These are phyloP conservation scores for Danaus plexippus DNA, from an alignment of 1,140 invertebrate species.

Conservation along the genomic window DNA sequence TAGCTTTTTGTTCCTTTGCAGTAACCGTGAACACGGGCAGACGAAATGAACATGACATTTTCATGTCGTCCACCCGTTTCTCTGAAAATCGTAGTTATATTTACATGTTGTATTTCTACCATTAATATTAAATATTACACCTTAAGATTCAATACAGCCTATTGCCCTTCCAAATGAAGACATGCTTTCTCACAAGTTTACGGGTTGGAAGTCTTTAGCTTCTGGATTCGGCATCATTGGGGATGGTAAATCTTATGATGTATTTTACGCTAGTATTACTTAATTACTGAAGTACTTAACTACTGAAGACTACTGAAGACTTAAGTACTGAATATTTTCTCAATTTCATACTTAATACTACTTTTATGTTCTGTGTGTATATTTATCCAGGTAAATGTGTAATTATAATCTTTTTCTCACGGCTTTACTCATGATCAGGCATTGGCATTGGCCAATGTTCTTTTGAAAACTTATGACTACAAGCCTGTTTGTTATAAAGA, in stretches of 20 bases:
- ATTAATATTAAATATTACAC: constrained; percentile 24
- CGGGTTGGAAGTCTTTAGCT: constrained; percentile 21
- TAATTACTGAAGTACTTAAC: background rate
- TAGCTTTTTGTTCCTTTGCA: too few relatives aligned
- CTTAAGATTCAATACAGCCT: constrained; percentile 35
- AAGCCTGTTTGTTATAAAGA: too few relatives aligned
- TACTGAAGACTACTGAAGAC: too few relatives aligned
- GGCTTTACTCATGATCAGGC: too few relatives aligned
- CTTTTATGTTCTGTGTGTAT: background rate
- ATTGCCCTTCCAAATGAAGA: constrained; percentile 29
- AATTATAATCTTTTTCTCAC: background rate
- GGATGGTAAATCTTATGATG: constrained; percentile 21
- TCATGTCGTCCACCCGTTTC: too few relatives aligned
- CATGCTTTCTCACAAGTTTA: constrained; percentile 22
- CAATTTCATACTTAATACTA: too few relatives aligned
- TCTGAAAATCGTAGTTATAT: too few relatives aligned
- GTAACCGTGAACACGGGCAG: too few relatives aligned
- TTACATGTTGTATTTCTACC: background rate
- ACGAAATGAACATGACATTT: too few relatives aligned
- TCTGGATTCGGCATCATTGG: constrained; percentile 32
- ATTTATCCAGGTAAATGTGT: background rate
- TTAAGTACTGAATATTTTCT: too few relatives aligned
- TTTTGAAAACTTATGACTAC: too few relatives aligned
- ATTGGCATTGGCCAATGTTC: too few relatives aligned
- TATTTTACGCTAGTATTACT: background rate